phyloP scores from a whole-genome alignment of 2,113 vertebrate species.

The Xiphophorus maculatus region DNA sequence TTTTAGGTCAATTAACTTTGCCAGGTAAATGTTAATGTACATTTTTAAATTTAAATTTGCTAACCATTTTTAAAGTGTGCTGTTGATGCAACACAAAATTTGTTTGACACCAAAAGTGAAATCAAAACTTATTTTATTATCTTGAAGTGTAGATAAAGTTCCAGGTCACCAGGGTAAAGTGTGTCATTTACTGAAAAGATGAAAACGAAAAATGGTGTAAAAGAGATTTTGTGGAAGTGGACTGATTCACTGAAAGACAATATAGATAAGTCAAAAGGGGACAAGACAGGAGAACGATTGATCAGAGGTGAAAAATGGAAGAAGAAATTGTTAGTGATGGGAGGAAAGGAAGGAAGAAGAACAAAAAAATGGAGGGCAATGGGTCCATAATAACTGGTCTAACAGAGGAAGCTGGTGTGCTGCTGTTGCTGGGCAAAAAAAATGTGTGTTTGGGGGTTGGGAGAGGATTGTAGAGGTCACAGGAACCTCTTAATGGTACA shows the following conservation, averaged over 20 bases:
- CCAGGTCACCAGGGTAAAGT: neutral
- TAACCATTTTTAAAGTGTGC: neutral
- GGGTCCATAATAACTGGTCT: conserved; percentile 43
- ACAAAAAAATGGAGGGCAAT: conserved; percentile 2
- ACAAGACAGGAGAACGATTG: conserved; percentile 5
- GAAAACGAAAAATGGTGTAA: neutral
- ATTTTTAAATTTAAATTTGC: neutral
- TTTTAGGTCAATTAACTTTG: neutral
- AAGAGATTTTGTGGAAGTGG: neutral
- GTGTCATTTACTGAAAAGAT: neutral
- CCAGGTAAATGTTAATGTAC: no score
- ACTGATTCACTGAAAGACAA: conserved; percentile 25
- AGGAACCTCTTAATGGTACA: conserved; percentile 6
- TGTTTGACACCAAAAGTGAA: no score
- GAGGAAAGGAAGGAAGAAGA: conserved; percentile 6
- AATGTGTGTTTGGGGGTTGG: conserved; percentile 33
- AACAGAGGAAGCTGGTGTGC: conserved; percentile 45
- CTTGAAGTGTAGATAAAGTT: no score
- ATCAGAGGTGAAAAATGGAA: conserved; percentile 25
- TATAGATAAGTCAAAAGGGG: conserved; percentile 9
- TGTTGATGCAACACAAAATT: neutral
- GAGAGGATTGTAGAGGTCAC: conserved; percentile 46
- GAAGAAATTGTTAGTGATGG: neutral
- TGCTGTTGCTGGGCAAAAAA: conserved; percentile 70
- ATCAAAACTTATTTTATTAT: no score